phyloP scores from a whole-genome alignment of 1,140 invertebrate species.

The Drosophila athabasca region DNA sequence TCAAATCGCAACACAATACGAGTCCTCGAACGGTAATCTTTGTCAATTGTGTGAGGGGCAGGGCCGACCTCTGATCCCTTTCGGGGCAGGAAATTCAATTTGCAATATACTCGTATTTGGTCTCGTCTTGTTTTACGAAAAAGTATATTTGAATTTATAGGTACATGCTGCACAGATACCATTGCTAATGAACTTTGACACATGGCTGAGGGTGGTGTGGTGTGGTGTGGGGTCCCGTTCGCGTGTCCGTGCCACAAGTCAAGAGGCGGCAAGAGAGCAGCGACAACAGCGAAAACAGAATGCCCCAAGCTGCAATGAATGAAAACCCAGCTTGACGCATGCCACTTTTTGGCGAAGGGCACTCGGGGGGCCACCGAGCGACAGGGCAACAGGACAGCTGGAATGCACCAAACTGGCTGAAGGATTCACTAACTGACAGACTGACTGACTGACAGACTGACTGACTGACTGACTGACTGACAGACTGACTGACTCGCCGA shows the following conservation, averaged over 20 bases:
- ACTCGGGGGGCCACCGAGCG: slow-evolving; percentile 38
- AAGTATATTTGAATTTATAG: slow-evolving; percentile 24
- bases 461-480: slow-evolving; percentile 26
- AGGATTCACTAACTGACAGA: slow-evolving; percentile 59
- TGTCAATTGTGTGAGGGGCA: slow-evolving; percentile 34
- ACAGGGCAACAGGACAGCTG: slow-evolving; percentile 18
- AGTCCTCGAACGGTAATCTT: slow-evolving; percentile 10
- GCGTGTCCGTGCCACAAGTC: slow-evolving; percentile 72
- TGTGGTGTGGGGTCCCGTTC: slow-evolving; percentile 18
- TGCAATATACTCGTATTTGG: slow-evolving; percentile 12
- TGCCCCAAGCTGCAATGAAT: slow-evolving; percentile 71
- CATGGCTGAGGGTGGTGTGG: slow-evolving; percentile 21
- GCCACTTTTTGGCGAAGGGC: slow-evolving; percentile 62
- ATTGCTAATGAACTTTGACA: slow-evolving; percentile 78
- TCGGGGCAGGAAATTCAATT: slow-evolving; percentile 60
- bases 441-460: slow-evolving; percentile 16
- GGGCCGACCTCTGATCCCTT: slow-evolving; percentile 27
- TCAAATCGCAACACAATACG: slow-evolving; percentile 51
- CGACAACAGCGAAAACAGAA: slow-evolving; percentile 37
- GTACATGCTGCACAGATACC: slow-evolving; percentile 40
- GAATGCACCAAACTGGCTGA: slow-evolving; percentile 48
- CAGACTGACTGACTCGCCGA: slow-evolving; percentile 14
- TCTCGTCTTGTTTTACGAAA: slow-evolving; percentile 12
- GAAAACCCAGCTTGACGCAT: slow-evolving; percentile 77
- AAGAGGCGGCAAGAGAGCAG: slow-evolving; percentile 33